These are phyloP conservation scores for Chroicocephalus ridibundus DNA, from an alignment of 2,113 vertebrate species.

Conservation along the genomic window DNA sequence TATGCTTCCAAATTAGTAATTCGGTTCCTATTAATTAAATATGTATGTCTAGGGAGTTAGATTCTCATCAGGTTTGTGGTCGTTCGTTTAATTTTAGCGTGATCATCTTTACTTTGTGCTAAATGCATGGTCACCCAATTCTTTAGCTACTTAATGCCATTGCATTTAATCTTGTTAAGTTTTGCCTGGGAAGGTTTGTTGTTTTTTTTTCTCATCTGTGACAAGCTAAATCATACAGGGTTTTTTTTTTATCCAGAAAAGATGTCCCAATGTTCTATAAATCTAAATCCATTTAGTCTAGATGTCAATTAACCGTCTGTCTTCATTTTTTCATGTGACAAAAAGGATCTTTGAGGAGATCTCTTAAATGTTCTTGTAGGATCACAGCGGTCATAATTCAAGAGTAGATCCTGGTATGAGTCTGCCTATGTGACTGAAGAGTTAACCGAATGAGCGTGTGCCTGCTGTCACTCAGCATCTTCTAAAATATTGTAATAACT, in stretches of 20 bases:
- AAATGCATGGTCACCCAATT: not conserved
- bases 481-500: not conserved
- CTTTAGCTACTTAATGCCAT: not conserved
- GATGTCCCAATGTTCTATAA: not conserved
- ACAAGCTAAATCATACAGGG: not conserved
- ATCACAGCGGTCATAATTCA: not conserved
- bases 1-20: not conserved
- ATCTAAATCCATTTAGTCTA: not conserved
- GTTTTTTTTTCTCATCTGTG: not conserved
- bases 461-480: not conserved
- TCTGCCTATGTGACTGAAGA: not conserved
- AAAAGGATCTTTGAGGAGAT: not conserved
- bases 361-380: not conserved
- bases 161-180: not conserved
- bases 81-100: not conserved
- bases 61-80: not conserved
- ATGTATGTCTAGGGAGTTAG: not conserved
- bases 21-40: not conserved
- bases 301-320: not conserved
- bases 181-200: not conserved
- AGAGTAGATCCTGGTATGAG: not conserved
- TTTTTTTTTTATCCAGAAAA: not conserved
- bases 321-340: not conserved
- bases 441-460: rapidly evolving
- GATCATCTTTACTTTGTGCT: not conserved